Base-by-base conservation (phyloP, 2,888 invertebrate species). In the Caenorhabditis sp. region DNA sequence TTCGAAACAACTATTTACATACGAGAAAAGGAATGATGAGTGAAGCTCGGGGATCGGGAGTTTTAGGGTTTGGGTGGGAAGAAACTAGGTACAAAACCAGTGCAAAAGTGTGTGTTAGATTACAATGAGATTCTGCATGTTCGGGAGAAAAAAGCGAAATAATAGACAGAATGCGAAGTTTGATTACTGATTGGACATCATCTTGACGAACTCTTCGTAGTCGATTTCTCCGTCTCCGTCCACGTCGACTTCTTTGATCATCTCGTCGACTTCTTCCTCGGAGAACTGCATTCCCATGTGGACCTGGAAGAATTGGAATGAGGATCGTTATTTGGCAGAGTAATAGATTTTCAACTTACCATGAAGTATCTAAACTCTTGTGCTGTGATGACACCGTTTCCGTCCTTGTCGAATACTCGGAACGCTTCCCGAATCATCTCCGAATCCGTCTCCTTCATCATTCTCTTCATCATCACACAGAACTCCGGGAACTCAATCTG, bases 351-450 rank as follows among this genome's bases (percentile, higher is more conserved):
- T 19, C n/a, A 0, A 44, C 80, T 80, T 19, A 88, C 87, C 90
- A 90, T 90, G 80, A 90, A 90, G 70, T 90, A 90, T 56, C 90
- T 85, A 73, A 90, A 90, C 61, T 90, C 90, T 68, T 91, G 91
- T 10, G 91, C 91, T 0, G 91, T 91, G 72, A 91, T 91, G n/a
- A 88, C 88, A 22, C 91, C 91, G 56, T 91, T 91, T 10, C 90
- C 90, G 75, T 89, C 90, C 59, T 92, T 92, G 82, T 91, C 91
- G 84, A 91, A 91, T 4, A 91, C 90, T 28, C 91, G 87, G 81
- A 92, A 92, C 14, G 91, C 92, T 81, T 92, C 92, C 38, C 92
- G 85, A 73, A 92, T 92, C 92, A 92, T 92, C 75, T 91, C 90
- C 12, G 90, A 89, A 74, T 88, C 89, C 54, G 89, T 88, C 69